phyloP scores from a whole-genome alignment of 2,888 invertebrate genomes.

The Pristionchus exspectatus region DNA sequence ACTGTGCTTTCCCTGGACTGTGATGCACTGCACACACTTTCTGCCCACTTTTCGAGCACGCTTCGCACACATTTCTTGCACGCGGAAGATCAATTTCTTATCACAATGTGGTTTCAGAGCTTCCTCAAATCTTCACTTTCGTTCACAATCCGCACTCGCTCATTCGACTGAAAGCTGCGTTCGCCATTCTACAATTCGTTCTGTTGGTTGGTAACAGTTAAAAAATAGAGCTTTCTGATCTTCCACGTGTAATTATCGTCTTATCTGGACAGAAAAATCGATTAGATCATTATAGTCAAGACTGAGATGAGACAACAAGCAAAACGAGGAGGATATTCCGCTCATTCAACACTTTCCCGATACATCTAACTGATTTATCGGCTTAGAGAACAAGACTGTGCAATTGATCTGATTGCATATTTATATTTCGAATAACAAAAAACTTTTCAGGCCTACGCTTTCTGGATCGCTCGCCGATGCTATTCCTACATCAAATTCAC shows the following conservation, averaged over 20 bases:
- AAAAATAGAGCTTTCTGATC: background rate
- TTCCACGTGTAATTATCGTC: background rate
- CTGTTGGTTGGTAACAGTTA: background rate
- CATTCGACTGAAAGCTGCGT: conserved; percentile 17
- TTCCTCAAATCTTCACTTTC: background rate
- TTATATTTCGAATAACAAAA: too few species aligned
- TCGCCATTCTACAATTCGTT: conserved; percentile 16
- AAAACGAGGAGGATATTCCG: too few species aligned
- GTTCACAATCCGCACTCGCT: background rate
- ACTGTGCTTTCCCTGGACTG: background rate
- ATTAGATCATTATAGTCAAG: too few species aligned
- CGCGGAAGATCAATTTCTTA: background rate
- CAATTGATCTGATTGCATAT: too few species aligned
- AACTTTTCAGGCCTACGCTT: conserved; percentile 23
- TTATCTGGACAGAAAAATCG: too few species aligned
- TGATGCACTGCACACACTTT: background rate
- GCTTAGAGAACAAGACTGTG: background rate
- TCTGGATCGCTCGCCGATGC: conserved; percentile 35
- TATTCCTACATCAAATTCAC: conserved; percentile 40
- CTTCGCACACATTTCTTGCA: background rate
- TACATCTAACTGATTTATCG: too few species aligned
- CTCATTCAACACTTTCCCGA: too few species aligned
- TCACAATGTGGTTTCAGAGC: background rate
- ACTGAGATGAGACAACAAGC: too few species aligned
- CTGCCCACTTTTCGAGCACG: background rate